phyloP scores from a whole-genome alignment of 92 coral and sea anemone genomes.

The Heteractis magnifica region DNA sequence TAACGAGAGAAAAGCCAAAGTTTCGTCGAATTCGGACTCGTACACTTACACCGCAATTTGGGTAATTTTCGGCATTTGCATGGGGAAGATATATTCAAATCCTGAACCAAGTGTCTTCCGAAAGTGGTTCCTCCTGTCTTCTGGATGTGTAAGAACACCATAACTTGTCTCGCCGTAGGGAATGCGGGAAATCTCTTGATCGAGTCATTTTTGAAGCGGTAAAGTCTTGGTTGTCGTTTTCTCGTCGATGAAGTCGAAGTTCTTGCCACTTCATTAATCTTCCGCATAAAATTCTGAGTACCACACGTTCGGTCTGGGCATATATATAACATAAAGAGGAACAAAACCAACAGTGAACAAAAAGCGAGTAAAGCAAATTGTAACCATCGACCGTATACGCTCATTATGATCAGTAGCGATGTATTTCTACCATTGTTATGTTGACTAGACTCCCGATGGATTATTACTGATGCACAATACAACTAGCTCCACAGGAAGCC shows the following conservation, averaged over 20 bases:
- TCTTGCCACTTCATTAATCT: not conserved
- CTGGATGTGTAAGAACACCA: constrained; percentile 93
- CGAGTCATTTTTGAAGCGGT: constrained; percentile 32
- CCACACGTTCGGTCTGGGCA: constrained; percentile 27
- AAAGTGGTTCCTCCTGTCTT: constrained; percentile 95
- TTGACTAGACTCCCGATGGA: not conserved
- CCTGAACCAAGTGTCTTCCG: constrained; percentile 80
- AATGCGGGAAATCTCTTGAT: constrained; percentile 43
- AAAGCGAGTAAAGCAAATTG: constrained; percentile 18
- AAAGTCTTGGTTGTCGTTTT: constrained; percentile 16
- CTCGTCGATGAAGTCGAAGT: not conserved
- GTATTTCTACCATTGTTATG: not conserved
- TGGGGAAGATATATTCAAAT: constrained; percentile 56
- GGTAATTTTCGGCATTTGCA: constrained; percentile 58
- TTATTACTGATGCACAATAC: not conserved
- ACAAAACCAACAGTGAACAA: not conserved
- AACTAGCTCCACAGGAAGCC: not conserved
- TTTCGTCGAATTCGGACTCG: constrained; percentile 74
- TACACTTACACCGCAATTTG: constrained; percentile 58
- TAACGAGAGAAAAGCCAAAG: constrained; percentile 87
- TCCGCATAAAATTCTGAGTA: not conserved
- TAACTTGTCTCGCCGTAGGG: constrained; percentile 59
- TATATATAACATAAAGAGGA: constrained; percentile 1
- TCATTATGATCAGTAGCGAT: constrained; percentile 2
- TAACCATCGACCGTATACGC: constrained; percentile 2